Evolutionary conservation across 2,113 vertebrate genomes (phyloP).

Genomic region (Periophthalmodon schlosseri): DNA sequence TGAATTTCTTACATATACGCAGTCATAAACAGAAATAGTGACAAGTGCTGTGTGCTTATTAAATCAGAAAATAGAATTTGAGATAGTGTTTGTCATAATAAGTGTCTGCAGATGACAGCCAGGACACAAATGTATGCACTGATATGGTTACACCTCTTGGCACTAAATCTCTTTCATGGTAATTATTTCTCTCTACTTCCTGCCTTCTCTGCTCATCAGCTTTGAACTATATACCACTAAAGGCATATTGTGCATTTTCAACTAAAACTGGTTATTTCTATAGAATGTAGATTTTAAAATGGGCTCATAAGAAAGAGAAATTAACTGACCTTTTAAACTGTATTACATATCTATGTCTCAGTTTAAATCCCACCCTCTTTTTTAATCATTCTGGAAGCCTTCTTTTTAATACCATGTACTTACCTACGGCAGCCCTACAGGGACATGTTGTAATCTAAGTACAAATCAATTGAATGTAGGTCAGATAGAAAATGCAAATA

Average conservation of each 20-base stretch:
- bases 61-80: slow-evolving; percentile 19
- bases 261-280: background rate
- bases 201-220: slow-evolving; percentile 11
- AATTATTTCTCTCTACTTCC: slow-evolving; percentile 16
- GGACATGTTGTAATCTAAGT: background rate
- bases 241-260: background rate
- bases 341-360: no score
- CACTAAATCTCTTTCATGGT: slow-evolving; percentile 9
- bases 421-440: background rate
- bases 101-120: slow-evolving; percentile 14
- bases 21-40: background rate
- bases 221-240: background rate
- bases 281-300: background rate
- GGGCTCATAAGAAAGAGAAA: no score
- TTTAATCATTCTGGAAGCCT: background rate
- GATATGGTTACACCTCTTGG: slow-evolving; percentile 14
- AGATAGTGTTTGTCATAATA: slow-evolving; percentile 10
- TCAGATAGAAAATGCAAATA: background rate
- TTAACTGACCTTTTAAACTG: no score
- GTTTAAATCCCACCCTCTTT: background rate
- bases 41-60: slow-evolving; percentile 5
- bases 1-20: background rate
- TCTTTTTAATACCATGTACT: background rate
- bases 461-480: background rate
- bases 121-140: slow-evolving; percentile 15